Evolutionary conservation across 1,140 invertebrate species (phyloP), one percentile per base, ranked within the genome.

Genomic region (Conopomorpha cramerella): DNA sequence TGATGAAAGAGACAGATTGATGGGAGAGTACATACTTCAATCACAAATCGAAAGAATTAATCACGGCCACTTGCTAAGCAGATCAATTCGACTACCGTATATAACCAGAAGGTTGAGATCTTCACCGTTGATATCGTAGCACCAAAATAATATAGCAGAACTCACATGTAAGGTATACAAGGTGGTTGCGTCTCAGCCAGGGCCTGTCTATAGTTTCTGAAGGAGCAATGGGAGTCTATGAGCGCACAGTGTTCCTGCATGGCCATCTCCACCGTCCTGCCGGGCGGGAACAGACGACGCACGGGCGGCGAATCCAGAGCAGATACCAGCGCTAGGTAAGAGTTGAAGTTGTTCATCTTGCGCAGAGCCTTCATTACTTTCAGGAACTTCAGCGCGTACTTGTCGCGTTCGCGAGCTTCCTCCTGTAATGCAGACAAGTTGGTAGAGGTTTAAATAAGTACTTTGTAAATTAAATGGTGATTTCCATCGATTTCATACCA

Each of bases 311-410:
- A 99, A 77, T 98, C 95, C 32, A 99, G 78, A 13, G 97, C 97
- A 7, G 95, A 97, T 16, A 99, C 78, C 40, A 99, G 80, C 3
- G 96, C 96, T 45, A 99, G 79, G 80, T 98, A 98, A 25, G 95
- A 98, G 79, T 99, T 99, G 64, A 98, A 99, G 77, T 99, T 99
- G 68, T 96, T 97, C 61, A 99, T 89, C 68, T 97, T 97, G 40
- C 96, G 82, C 39, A 99, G 78, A 57, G 94, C 89, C 78, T 97
- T 96, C 95, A 99, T 98, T 30, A 99, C 96, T 77, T 99, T 99
- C 23, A 99, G 92, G 61, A 98, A 97, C 65, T 99, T 99, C 39
- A 91, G 86, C 25, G 98, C 91, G 64, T 95, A 95, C 64, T 91
- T 92, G 76, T 99, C 96, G n/a, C 96, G 83, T 46, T 97, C 94